Percentiles rank a stretch among this genome's conserved stretches.
phyloP scores from a whole-genome alignment of 2,113 vertebrate species.

The Micronisus gabar region DNA sequence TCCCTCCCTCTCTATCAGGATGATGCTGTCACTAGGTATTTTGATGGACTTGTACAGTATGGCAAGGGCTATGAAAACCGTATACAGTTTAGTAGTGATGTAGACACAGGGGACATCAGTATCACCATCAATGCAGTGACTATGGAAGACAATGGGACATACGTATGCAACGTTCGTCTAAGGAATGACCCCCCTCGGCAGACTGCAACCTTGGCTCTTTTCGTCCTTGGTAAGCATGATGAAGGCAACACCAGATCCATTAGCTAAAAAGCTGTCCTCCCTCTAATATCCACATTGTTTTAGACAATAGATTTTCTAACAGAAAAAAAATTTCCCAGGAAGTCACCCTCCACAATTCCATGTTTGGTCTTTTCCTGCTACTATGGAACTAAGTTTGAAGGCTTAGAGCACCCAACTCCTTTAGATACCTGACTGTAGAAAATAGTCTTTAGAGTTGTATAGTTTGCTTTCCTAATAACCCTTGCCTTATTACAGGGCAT shows the following conservation, averaged over 20 bases:
- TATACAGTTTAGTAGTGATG: constrained; percentile 6
- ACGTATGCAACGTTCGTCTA: constrained; percentile 72
- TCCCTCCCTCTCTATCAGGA: constrained; percentile 53
- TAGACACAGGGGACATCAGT: neutral
- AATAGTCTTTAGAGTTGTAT: neutral
- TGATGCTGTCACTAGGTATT: constrained; percentile 40
- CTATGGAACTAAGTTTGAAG: neutral
- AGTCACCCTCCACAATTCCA: too few species aligned
- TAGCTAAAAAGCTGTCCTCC: neutral
- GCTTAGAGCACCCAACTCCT: neutral
- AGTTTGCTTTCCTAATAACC: neutral
- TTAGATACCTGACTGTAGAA: neutral
- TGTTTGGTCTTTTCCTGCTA: neutral
- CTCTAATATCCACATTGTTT: rapidly evolving
- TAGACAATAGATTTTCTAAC: neutral
- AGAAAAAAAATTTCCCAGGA: neutral
- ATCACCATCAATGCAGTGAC: constrained; percentile 72
- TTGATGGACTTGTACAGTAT: neutral
- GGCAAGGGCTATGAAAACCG: constrained; percentile 62
- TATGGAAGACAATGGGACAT: constrained; percentile 80
- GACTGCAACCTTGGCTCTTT: constrained; percentile 51
- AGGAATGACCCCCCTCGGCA: constrained; percentile 45
- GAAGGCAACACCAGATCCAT: neutral
- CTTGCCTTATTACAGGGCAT: neutral
- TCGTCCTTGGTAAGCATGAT: constrained; percentile 82